Conservation (phyloP, 1,140 invertebrate species). For the Drosophila aff. region DNA sequence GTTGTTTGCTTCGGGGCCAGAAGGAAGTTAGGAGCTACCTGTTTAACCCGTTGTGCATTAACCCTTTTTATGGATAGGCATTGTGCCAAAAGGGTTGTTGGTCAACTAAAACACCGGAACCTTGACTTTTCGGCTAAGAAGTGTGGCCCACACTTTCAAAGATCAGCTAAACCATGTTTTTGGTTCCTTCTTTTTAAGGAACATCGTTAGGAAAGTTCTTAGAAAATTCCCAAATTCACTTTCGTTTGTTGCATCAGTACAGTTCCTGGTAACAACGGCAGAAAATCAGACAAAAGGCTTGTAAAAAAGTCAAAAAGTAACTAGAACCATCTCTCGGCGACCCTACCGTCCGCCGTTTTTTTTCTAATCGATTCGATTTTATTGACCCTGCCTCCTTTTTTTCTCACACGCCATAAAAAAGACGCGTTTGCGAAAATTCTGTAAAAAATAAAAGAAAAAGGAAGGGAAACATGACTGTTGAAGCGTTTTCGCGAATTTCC, state of each 20-base stretch:
- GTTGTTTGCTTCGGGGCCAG: constrained; percentile 23
- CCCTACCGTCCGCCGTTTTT: constrained; percentile 30
- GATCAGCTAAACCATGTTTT: constrained; percentile 10
- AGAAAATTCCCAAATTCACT: constrained; percentile 23
- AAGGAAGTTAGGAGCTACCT: constrained; percentile 20
- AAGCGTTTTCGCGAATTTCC: constrained; percentile 78
- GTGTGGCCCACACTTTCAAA: constrained; percentile 3
- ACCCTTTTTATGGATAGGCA: constrained; percentile 56
- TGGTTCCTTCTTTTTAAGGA: constrained; percentile 1
- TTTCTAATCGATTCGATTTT: constrained; percentile 81
- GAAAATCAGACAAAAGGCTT: constrained; percentile 69
- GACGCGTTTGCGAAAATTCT: constrained; percentile 28
- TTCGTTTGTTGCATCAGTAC: constrained; percentile 50
- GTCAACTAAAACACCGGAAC: constrained; percentile 14
- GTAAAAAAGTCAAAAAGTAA: constrained; percentile 75
- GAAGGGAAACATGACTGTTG: constrained; percentile 2
- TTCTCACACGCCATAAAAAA: constrained; percentile 55
- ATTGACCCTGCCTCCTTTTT: constrained; percentile 56
- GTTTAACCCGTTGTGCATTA: constrained; percentile 58
- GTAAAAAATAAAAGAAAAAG: constrained; percentile 19
- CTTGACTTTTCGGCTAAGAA: constrained; percentile 40
- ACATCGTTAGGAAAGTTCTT: constrained; percentile 33
- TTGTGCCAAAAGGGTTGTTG: constrained; percentile 50
- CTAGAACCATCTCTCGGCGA: constrained; percentile 51
- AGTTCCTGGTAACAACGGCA: constrained; percentile 37